A percentile compares a stretch with the other conserved stretches of the same genome.
These are phyloP conservation scores for Sebastes glaucus DNA, from an alignment of 2,797 vertebrate species.

Conservation along the genomic window DNA sequence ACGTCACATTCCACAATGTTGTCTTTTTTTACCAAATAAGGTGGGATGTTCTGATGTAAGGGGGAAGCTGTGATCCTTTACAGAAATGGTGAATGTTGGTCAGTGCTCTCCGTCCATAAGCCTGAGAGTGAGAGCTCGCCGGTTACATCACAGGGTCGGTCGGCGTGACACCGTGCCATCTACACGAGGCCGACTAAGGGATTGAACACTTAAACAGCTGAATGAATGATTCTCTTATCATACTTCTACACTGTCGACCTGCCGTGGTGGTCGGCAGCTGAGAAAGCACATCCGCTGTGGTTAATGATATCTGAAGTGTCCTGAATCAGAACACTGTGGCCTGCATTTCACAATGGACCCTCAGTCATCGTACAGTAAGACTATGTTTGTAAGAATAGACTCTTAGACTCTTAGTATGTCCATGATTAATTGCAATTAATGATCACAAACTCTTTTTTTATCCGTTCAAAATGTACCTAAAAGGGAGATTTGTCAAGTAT, in stretches of 20 bases:
- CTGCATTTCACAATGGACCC: not conserved
- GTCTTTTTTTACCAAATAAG: slow-evolving; percentile 1
- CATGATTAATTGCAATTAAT: too few relatives aligned
- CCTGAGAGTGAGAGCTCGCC: not conserved
- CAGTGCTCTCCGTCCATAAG: not conserved
- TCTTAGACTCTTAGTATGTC: not conserved
- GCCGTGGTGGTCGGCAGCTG: not conserved
- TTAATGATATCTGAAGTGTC: slow-evolving; percentile 4
- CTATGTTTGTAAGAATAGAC: not conserved
- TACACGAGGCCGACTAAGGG: not conserved
- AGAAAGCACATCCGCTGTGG: slow-evolving; percentile 4
- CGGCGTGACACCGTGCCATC: not conserved
- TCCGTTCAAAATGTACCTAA: fast-evolving
- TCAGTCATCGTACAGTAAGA: not conserved
- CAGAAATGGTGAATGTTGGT: slow-evolving; percentile 20
- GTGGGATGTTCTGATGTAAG: not conserved
- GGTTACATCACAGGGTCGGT: slow-evolving; percentile 33
- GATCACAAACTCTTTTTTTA: too few relatives aligned
- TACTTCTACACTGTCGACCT: not conserved
- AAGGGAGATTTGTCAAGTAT: too few relatives aligned
- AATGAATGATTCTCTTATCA: slow-evolving; percentile 23
- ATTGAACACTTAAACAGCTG: not conserved
- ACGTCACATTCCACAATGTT: slow-evolving; percentile 15
- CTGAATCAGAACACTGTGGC: slow-evolving; percentile 5
- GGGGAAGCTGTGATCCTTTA: not conserved